These are phyloP conservation scores for Leucoraja erinaceus DNA, from an alignment of 2,113 vertebrate species.

Conservation along the genomic window DNA sequence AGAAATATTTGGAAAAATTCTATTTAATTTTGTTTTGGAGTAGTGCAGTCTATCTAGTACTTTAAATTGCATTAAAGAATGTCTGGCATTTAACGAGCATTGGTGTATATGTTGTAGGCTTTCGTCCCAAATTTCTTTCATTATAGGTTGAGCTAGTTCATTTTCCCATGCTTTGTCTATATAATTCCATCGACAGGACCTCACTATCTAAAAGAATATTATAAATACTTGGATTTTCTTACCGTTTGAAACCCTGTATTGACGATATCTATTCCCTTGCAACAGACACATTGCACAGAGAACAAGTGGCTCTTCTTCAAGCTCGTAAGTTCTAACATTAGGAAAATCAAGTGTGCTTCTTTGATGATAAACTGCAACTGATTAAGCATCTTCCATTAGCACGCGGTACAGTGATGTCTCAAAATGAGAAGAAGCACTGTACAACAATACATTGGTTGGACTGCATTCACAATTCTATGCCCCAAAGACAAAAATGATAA, in stretches of 20 bases:
- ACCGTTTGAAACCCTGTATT: background rate
- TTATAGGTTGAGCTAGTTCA: too few species aligned
- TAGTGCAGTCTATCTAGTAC: too few species aligned
- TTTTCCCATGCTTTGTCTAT: too few species aligned
- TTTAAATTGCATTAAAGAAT: too few species aligned
- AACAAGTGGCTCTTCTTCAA: constrained; percentile 16
- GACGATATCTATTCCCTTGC: background rate
- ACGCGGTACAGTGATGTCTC: background rate
- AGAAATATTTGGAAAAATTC: too few species aligned
- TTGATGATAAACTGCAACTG: background rate
- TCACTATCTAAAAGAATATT: too few species aligned
- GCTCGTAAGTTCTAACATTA: background rate
- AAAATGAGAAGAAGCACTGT: background rate
- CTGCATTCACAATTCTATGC: background rate
- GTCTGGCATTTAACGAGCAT: too few species aligned
- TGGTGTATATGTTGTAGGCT: too few species aligned
- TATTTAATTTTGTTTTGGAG: too few species aligned
- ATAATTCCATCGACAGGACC: too few species aligned
- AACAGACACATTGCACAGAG: background rate
- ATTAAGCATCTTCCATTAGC: background rate
- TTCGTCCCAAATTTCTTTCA: too few species aligned
- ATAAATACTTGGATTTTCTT: background rate
- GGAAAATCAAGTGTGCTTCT: background rate
- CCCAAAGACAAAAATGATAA: too few species aligned
- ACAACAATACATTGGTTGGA: background rate